phyloP scores from a whole-genome alignment of 2,113 vertebrate genomes.

The Zosterops pallidus region DNA sequence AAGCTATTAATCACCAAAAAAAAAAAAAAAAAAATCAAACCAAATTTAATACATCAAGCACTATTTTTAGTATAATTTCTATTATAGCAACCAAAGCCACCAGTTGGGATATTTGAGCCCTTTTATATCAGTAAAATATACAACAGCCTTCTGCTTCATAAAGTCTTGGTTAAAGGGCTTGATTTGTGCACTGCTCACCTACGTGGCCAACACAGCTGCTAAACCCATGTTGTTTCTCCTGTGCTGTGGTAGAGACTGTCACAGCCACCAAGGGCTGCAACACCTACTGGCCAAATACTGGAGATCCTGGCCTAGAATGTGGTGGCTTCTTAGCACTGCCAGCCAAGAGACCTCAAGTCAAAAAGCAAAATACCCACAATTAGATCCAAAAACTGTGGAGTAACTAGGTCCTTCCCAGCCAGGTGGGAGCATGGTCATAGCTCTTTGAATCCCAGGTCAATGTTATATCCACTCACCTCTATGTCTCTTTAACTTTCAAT shows the following conservation, averaged over 20 bases:
- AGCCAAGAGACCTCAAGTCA: neutral
- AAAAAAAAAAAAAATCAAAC: neutral
- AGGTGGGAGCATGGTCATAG: neutral
- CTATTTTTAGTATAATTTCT: neutral
- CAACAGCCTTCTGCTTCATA: neutral
- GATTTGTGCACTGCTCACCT: neutral
- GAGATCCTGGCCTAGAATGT: neutral
- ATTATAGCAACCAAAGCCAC: neutral
- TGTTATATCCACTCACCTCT: neutral
- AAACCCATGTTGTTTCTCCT: neutral
- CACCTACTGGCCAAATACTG: neutral
- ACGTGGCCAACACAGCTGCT: accelerated
- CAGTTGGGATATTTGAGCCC: neutral
- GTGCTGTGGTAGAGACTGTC: neutral
- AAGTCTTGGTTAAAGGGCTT: neutral
- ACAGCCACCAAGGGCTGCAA: neutral
- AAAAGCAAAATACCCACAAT: neutral
- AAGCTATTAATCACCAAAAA: neutral
- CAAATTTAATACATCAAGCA: neutral
- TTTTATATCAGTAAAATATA: neutral
- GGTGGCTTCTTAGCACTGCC: neutral
- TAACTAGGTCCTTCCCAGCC: neutral
- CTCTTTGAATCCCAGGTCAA: neutral
- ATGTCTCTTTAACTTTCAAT: neutral
- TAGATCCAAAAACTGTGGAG: neutral